These are phyloP conservation scores for Seriola aureovittata DNA, from an alignment of 2,113 vertebrate species.

Conservation along the genomic window DNA sequence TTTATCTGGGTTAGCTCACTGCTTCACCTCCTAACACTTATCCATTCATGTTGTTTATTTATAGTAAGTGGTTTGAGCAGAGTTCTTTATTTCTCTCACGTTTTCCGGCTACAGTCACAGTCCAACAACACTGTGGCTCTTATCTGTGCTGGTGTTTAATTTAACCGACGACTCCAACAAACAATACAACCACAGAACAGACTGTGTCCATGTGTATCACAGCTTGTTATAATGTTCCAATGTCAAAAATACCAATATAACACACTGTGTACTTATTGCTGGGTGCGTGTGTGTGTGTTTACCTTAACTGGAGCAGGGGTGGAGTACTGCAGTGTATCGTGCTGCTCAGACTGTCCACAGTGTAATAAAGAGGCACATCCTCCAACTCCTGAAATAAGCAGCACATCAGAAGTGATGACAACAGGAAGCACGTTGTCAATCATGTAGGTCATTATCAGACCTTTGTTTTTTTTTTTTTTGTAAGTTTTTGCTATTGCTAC, in stretches of 20 bases:
- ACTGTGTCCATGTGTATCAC: not conserved
- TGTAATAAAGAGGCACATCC: slow-evolving; percentile 90
- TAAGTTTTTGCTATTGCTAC: no score
- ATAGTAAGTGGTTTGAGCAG: no score
- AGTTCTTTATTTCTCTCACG: no score
- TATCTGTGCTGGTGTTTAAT: not conserved
- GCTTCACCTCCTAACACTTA: no score
- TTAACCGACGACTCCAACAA: not conserved
- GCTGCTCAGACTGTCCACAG: slow-evolving; percentile 88
- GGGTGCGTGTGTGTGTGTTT: slow-evolving; percentile 12
- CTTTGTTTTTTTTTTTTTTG: not conserved
- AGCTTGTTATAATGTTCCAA: not conserved
- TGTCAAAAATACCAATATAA: not conserved
- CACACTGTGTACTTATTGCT: no score
- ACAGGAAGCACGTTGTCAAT: not conserved
- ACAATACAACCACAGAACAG: not conserved
- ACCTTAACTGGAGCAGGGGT: slow-evolving; percentile 89
- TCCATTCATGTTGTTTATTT: no score
- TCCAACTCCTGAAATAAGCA: slow-evolving; percentile 85
- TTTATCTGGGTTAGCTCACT: no score
- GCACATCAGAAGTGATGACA: not conserved
- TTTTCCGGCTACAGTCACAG: no score
- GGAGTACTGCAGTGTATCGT: slow-evolving; percentile 85
- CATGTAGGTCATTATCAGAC: not conserved
- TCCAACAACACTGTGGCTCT: not conserved